Evolutionary conservation across 23 tunicate species (phyloP).

Genomic region (Oikopleura dioica): DNA sequence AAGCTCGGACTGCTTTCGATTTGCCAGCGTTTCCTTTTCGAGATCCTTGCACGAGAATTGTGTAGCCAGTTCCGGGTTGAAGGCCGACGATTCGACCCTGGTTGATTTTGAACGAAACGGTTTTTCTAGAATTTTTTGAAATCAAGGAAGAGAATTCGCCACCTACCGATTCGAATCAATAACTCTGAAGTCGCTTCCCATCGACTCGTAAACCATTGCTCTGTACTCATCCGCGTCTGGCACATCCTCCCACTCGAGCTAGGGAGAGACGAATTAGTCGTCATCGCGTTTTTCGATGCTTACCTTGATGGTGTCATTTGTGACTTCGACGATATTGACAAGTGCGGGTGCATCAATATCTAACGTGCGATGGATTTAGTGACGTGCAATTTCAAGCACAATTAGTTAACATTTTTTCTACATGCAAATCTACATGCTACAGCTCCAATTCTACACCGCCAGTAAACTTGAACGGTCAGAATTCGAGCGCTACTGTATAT

Average conservation of each 20-base stretch:
- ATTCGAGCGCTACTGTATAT: too few species aligned
- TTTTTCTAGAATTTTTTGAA: too few species aligned
- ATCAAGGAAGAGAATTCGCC: neutral
- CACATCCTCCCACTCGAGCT: neutral
- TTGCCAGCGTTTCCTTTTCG: neutral
- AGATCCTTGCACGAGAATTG: neutral
- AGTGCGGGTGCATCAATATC: neutral
- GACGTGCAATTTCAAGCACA: neutral
- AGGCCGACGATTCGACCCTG: neutral
- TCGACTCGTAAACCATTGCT: neutral
- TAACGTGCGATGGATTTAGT: neutral
- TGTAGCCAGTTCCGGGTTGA: neutral
- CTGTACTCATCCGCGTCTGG: neutral
- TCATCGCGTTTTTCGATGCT: too few species aligned
- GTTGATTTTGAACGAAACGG: neutral
- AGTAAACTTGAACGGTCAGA: too few species aligned
- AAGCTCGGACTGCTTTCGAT: neutral
- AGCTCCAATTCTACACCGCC: too few species aligned
- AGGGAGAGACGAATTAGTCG: too few species aligned
- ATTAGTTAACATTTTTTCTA: neutral
- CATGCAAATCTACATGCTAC: too few species aligned
- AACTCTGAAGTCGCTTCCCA: neutral
- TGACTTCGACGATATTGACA: neutral
- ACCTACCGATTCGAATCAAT: neutral
- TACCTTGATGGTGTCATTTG: conserved; percentile 7